Evolutionary conservation across 2,888 invertebrate genomes (phyloP), one percentile per base, ranked within the genome.

Genomic region (Leptinotarsa rubiginosa): DNA sequence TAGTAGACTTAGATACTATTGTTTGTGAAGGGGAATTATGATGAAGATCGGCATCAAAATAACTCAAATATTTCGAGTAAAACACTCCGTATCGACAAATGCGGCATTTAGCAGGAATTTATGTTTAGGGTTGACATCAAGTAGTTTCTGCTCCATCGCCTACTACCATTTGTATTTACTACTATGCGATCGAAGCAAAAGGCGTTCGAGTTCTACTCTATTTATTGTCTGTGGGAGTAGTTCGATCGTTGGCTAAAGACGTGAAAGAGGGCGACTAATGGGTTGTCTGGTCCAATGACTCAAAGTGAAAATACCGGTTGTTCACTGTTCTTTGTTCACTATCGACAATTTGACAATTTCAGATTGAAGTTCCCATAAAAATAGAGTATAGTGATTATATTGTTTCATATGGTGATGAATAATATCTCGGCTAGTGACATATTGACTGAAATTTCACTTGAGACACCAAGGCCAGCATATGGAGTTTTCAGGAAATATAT

Each of bases 121-220:
- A 75, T 74, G 72, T 73, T 70, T 54, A 62, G 72, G 72, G 75
- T 72, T 69, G 75, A 75, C 75, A 73, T 75, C 75, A 66, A 72
- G 70, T 75, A 74, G 77, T 74, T 77, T 75, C 74, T 73, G 66
- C 74, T 71, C 70, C 75, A 73, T 72, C 72, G 72, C 75, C 72
- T 74, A 59, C 70, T 70, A 68, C 75, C 73, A 77, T 75, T 75
- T 75, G 70, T 77, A 77, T 74, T 74, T 75, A 77, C 74, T 72
- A 72, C 75, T 70, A 71, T 72, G 72, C 64, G 72, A 68, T 68
- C 59, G 59, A 69, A 20, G 41, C 41, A 50, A 54, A 54, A 68
- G 54, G 31, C 69, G n/a, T 56, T 69, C 56, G 69, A 22, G 16
- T 56, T 25, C 52, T 69, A 47, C 47, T 69, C 69, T 69, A 69